phyloP scores from a whole-genome alignment of 2,888 invertebrate genomes.

The Candidula unifasciata region DNA sequence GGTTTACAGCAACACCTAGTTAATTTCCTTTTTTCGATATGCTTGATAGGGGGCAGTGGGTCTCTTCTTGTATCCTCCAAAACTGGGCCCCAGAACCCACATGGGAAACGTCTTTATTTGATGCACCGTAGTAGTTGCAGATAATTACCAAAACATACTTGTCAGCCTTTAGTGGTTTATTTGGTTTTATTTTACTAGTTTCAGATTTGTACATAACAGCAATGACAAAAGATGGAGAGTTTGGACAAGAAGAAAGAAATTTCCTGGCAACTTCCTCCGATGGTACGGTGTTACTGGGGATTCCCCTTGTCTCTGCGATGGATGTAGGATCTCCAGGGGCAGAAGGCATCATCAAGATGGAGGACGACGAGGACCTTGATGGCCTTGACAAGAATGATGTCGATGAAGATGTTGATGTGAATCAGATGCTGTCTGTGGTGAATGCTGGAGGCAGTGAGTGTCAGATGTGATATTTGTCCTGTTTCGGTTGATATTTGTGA shows the following conservation, averaged over 20 bases:
- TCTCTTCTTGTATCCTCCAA: too few species aligned
- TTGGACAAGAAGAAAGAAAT: constrained; percentile 20
- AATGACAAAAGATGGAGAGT: constrained; percentile 40
- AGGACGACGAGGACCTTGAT: constrained; percentile 42
- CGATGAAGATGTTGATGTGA: constrained; percentile 39
- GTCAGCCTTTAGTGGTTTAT: not conserved
- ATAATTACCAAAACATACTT: not conserved
- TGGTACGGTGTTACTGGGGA: constrained; percentile 29
- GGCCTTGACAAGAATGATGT: constrained; percentile 19
- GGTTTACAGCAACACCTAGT: too few species aligned
- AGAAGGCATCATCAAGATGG: constrained; percentile 24
- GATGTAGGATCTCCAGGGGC: not conserved
- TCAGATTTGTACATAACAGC: not conserved
- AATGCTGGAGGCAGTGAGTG: constrained; percentile 46
- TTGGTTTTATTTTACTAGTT: not conserved
- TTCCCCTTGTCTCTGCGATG: constrained; percentile 31
- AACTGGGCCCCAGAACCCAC: too few species aligned
- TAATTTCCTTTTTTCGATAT: too few species aligned
- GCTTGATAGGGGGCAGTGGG: too few species aligned
- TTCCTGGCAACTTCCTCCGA: constrained; percentile 20
- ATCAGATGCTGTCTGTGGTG: constrained; percentile 45
- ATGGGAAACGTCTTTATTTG: too few species aligned
- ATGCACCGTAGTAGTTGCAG: not conserved
- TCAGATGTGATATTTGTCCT: too few species aligned
- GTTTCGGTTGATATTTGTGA: too few species aligned